phyloP scores from a whole-genome alignment of 2,888 invertebrate species.

The Monoplex corrugatus region DNA sequence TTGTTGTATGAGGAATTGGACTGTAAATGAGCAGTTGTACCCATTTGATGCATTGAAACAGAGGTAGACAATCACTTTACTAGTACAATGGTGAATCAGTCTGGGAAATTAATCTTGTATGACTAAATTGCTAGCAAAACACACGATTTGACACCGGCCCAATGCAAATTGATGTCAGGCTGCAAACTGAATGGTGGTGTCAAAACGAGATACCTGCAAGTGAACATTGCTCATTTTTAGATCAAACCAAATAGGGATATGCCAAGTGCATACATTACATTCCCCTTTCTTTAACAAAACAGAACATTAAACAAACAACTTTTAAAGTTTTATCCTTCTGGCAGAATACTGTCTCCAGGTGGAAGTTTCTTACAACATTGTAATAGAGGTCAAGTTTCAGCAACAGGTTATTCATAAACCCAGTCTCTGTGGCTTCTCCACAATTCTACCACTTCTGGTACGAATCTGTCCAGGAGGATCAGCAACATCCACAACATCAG shows the following conservation, averaged over 20 bases:
- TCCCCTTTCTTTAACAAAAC: not conserved
- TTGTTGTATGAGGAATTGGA: too few relatives aligned
- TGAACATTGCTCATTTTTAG: too few relatives aligned
- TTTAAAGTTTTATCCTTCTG: not conserved
- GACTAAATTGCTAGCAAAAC: too few relatives aligned
- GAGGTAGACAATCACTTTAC: too few relatives aligned
- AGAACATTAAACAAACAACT: constrained; percentile 15
- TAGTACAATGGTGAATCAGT: too few relatives aligned
- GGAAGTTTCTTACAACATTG: not conserved
- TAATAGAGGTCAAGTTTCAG: not conserved
- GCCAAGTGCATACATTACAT: not conserved
- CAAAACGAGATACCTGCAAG: too few relatives aligned
- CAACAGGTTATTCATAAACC: not conserved
- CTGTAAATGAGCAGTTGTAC: too few relatives aligned
- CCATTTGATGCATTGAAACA: too few relatives aligned
- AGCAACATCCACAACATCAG: not conserved
- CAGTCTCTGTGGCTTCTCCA: not conserved
- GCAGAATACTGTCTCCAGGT: not conserved
- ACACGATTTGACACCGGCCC: too few relatives aligned
- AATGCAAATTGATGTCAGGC: too few relatives aligned
- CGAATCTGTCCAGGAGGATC: not conserved
- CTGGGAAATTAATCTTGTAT: too few relatives aligned
- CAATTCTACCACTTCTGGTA: not conserved
- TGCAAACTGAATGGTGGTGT: too few relatives aligned
- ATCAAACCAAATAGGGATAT: not conserved